phyloP scores from a whole-genome alignment of 2,888 invertebrate genomes.

The Dinocampus coccinellae region DNA sequence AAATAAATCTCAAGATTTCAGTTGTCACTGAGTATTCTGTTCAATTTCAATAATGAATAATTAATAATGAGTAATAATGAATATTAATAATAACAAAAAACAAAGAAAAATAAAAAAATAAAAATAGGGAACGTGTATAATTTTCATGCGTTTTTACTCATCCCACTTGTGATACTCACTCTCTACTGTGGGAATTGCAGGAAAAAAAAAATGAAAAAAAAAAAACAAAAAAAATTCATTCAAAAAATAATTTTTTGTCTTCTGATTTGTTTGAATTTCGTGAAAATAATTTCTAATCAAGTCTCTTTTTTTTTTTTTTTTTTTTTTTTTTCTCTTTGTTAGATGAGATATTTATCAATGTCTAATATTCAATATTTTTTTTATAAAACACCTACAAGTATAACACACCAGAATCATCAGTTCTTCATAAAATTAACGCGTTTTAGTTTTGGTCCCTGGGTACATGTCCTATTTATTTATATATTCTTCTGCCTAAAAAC shows the following conservation, averaged over 20 bases:
- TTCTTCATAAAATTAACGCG: slow-evolving; percentile 54
- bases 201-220: too few species aligned
- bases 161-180: too few species aligned
- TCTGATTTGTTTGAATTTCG: slow-evolving; percentile 4
- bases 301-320: background rate
- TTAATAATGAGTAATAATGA: too few species aligned
- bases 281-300: slow-evolving; percentile 10
- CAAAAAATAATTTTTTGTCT: background rate
- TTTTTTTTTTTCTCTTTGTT: too few species aligned
- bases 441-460: slow-evolving; percentile 63
- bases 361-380: slow-evolving; percentile 49
- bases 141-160: too few species aligned
- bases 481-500: slow-evolving; percentile 44
- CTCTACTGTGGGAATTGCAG: too few species aligned
- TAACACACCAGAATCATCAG: slow-evolving; percentile 66
- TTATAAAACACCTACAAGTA: slow-evolving; percentile 59
- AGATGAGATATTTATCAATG: slow-evolving; percentile 45
- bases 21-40: slow-evolving; percentile 27
- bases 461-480: slow-evolving; percentile 48
- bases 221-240: too few species aligned
- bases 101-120: too few species aligned
- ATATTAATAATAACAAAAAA: too few species aligned
- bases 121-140: too few species aligned
- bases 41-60: slow-evolving; percentile 6
- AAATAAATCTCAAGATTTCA: slow-evolving; percentile 53